These are phyloP conservation scores for Ceratothoa steindachneri DNA, from an alignment of 2,888 invertebrate genomes.

Conservation along the genomic window DNA sequence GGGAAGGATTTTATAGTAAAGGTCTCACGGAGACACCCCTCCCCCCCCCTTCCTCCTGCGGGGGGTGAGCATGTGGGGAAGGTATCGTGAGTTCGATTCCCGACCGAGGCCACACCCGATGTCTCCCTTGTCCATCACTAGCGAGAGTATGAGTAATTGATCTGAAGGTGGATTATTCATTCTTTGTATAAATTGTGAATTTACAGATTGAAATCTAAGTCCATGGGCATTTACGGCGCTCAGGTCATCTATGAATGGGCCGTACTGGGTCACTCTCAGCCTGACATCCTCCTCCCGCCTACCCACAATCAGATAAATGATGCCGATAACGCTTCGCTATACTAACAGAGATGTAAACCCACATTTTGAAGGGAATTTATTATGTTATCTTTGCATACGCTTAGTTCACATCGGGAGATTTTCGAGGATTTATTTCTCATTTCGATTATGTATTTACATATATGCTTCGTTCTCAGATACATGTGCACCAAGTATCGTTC, in stretches of 20 bases:
- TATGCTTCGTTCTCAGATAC: too few species aligned
- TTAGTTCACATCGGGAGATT: background rate
- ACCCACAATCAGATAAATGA: background rate
- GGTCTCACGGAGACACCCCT: too few species aligned
- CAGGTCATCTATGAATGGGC: background rate
- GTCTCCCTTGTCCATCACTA: background rate
- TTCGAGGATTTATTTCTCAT: too few species aligned
- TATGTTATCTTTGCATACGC: background rate
- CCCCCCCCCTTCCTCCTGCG: background rate
- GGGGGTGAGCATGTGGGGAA: too few species aligned
- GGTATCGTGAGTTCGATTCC: background rate
- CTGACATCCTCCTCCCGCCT: too few species aligned
- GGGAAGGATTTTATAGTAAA: too few species aligned
- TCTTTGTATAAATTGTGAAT: background rate
- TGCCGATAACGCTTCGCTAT: background rate
- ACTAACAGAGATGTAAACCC: background rate
- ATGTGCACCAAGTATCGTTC: too few species aligned
- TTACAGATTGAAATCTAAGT: background rate
- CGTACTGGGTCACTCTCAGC: background rate
- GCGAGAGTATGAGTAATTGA: background rate
- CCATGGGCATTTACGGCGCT: background rate
- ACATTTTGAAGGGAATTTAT: background rate
- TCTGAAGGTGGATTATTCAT: background rate
- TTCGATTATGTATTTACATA: too few species aligned
- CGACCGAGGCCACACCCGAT: background rate